Evolutionary conservation across 2,888 invertebrate species (phyloP), one percentile per base, ranked within the genome.

Genomic region (Drosophila prostipennis): DNA sequence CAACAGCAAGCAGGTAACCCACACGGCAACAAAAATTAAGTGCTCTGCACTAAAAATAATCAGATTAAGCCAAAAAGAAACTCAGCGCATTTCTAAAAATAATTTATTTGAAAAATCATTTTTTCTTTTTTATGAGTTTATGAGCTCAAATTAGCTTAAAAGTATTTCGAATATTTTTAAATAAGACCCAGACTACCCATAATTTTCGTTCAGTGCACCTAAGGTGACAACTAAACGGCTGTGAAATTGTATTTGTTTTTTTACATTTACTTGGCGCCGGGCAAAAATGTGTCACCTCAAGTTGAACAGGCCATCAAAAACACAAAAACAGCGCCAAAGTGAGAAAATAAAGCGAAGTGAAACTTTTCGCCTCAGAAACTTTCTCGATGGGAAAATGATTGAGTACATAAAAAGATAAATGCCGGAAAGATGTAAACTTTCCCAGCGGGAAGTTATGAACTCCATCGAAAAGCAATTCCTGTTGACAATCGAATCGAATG

Each of bases 161-260:
- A 3, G 37, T 37, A 6, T n/a, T 2, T 2, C 0, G 6, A 40
- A 40, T 8, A 40, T 16, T 40, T 14, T 40, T 40, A 8, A 6
- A 8, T 7, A 39, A n/a, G 6, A 0, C 6, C 0, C 4, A n/a
- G 13, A 13, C 6, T 7, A 5, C 0, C 19, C 6, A 23, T 1
- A 8, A 8, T 8, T 10, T 46, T 46, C 11, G 10, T 1, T 4
- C 34, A 61, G 32, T 40, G n/a, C 32, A 32, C 13, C 51, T 36
- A 32, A 79, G 78, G 78, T 82, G 75, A 75, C 71, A 71, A 65
- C 69, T 69, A 67, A 61, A 54, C 64, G 64, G 61, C 64, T 74
- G 63, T 60, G 58, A 84, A 79, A 77, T 71, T 52, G 52, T 43
- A 72, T 61, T 61, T 72, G 39, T 54, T 46, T 53, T 43, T 36